Base-by-base conservation (phyloP, 2,113 vertebrate species). In the Rhinogobius similis region DNA sequence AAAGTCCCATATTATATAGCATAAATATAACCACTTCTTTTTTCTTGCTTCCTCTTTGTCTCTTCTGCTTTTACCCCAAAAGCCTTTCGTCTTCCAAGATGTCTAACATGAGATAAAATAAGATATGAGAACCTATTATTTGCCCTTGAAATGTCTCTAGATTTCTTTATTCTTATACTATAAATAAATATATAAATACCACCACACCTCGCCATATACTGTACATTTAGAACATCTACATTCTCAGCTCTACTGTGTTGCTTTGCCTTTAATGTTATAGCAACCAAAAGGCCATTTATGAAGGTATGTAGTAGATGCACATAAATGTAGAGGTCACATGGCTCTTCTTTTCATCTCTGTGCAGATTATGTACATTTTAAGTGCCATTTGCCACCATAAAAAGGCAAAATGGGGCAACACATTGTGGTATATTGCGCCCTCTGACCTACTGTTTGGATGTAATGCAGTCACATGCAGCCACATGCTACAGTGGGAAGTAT, bases 401-500 rank as follows among this genome's bases (percentile, higher is more conserved):
- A 55, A 21, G 38, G 16, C 11, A 50, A 61, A 53, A 24, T 44
- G 63, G 20, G 55, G 1, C 62, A 58, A n/a, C 46, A 65, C 41
- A 61, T 14, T 66, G 4, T 52, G 20, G 16, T 72, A 62, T 21
- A 55, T 67, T 66, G 39, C 10, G 18, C 39, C 68, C 50, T 70
- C 14, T 87, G 83, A 80, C 74, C 69, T 50, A 55, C 53, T 68
- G 67, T 43, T 26, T 43, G 50, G 43, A 62, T 72, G 63, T 68
- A 79, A 62, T 67, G 26, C 44, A 82, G 77, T 83, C 75, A 82
- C 72, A 81, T 82, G 75, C 62, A 70, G 62, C 65, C 82, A 82
- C 82, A 75, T 76, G 87, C 72, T 84, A 76, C 69, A 82, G 67
- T 53, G 62, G 53, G 70, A 82, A 71, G 67, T 32, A n/a, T 84